Evolutionary conservation across 2,113 vertebrate genomes (phyloP), one percentile per base, ranked within the genome.

Genomic region (Pampusana beccarii): DNA sequence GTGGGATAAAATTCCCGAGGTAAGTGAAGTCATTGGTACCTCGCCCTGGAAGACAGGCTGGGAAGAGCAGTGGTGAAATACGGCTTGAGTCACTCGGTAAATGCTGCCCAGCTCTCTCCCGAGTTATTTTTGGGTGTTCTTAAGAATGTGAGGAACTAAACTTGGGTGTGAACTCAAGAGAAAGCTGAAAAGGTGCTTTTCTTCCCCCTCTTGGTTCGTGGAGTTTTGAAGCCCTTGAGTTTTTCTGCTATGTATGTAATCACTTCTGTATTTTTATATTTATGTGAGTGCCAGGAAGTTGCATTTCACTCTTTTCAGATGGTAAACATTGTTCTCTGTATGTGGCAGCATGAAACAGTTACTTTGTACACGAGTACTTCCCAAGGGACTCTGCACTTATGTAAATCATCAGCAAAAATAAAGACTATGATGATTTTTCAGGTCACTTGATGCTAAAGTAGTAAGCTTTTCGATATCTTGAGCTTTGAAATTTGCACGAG

Each of bases 21-120:
- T 96, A 95, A 95, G 90, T 81, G 61, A 44, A 82, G 56, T 71
- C 77, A 18, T 74, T 23, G 89, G 38, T 67, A 25, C 88, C 72
- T 86, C 0, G 16, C 73, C 69, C 36, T 81, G 73, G 38, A 80
- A 91, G 92, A 86, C 23, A 58, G 75, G 9, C 64, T 73, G 88
- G n/a, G 33, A 53, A 64, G 77, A 71, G 13, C 57, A 19, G 38
- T 92, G 86, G 33, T 17, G 73, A 85, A 91, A 91, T n/a, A 72
- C 3, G 6, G 57, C 46, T 58, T 87, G 80, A 97, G 73, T 92
- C 91, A 79, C 54, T 53, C 15, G 12, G 17, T 82, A 24, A 80
- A 69, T 16, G 44, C 70, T 72, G 86, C 57, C 62, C 50, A 21
- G 66, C 62, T 69, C 33, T 73, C 89, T 93, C n/a, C 36, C 28